Evolutionary conservation across 2,113 vertebrate genomes (phyloP).

Genomic region (Poecilia latipinna): DNA sequence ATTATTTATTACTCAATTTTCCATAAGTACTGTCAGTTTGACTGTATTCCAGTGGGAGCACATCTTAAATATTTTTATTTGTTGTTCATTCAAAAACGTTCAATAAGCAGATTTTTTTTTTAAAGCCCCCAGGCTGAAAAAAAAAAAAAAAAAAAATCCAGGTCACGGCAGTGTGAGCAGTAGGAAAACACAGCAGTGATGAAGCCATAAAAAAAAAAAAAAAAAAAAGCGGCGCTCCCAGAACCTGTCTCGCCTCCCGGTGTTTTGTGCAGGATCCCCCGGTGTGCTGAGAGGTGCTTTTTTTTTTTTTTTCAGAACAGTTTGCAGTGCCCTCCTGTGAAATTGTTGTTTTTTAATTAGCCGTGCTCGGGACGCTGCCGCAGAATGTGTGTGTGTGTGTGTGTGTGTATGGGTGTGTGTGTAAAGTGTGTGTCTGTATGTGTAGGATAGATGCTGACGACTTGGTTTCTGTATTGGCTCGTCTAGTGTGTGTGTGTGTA

Average conservation of each 20-base stretch:
- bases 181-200: slow-evolving; percentile 57
- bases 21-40: background rate
- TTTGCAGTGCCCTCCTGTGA: slow-evolving; percentile 80
- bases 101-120: background rate
- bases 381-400: slow-evolving; percentile 36
- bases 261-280: slow-evolving; percentile 72
- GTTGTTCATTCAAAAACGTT: background rate
- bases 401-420: slow-evolving; percentile 1
- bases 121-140: slow-evolving; percentile 1
- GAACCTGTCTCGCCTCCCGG: slow-evolving; percentile 59
- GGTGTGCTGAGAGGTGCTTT: slow-evolving; percentile 82
- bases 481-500: slow-evolving; percentile 34
- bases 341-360: slow-evolving; percentile 88
- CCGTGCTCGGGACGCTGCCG: slow-evolving; percentile 70
- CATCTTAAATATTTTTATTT: background rate
- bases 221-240: slow-evolving; percentile 53
- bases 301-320: slow-evolving; percentile 58
- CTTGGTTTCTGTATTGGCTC: slow-evolving; percentile 68
- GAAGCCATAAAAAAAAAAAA: slow-evolving; percentile 53
- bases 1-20: too few relatives aligned
- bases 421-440: slow-evolving; percentile 24
- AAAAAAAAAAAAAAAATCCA: slow-evolving; percentile 36
- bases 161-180: slow-evolving; percentile 52
- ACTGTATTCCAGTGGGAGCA: background rate
- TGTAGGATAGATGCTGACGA: slow-evolving; percentile 6